Evolutionary conservation across 2,888 invertebrate genomes (phyloP).

Genomic region (Lottia gigantea): DNA sequence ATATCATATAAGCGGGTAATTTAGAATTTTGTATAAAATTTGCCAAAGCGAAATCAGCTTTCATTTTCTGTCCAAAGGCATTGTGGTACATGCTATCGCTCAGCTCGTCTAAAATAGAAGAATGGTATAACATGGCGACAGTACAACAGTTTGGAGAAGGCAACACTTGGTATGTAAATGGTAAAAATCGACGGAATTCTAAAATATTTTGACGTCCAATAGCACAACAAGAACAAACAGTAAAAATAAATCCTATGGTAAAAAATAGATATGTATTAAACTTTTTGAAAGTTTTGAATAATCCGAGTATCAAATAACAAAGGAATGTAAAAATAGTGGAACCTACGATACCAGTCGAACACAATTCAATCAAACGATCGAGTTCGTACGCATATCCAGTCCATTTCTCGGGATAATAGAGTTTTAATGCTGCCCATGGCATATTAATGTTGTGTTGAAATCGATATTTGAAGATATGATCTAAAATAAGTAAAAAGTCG

Average conservation of each 20-base stretch:
- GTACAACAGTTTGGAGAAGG: slow-evolving; percentile 63
- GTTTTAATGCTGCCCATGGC: slow-evolving; percentile 39
- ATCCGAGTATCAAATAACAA: slow-evolving; percentile 12
- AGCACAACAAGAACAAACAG: slow-evolving; percentile 35
- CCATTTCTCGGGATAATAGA: slow-evolving; percentile 64
- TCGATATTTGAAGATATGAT: slow-evolving; percentile 41
- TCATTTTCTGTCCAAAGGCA: slow-evolving; percentile 32
- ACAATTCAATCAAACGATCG: slow-evolving; percentile 50
- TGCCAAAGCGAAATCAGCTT: slow-evolving; percentile 57
- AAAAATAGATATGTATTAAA: slow-evolving; percentile 29
- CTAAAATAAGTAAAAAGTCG: slow-evolving; percentile 45
- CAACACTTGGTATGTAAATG: slow-evolving; percentile 47
- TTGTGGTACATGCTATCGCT: slow-evolving; percentile 38
- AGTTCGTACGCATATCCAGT: slow-evolving; percentile 53
- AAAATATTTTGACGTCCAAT: slow-evolving; percentile 56
- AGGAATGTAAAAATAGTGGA: slow-evolving; percentile 28
- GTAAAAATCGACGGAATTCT: slow-evolving; percentile 50
- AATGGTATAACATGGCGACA: slow-evolving; percentile 61
- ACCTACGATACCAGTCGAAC: slow-evolving; percentile 45
- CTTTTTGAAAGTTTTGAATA: neutral
- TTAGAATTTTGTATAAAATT: slow-evolving; percentile 35
- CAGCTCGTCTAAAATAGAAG: slow-evolving; percentile 35
- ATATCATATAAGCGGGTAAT: slow-evolving; percentile 47
- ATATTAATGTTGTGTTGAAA: slow-evolving; percentile 35
- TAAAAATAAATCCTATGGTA: slow-evolving; percentile 31